phyloP scores from a whole-genome alignment of 37 sponge, comb jelly and placozoan genomes.

The Oopsacas minuta region DNA sequence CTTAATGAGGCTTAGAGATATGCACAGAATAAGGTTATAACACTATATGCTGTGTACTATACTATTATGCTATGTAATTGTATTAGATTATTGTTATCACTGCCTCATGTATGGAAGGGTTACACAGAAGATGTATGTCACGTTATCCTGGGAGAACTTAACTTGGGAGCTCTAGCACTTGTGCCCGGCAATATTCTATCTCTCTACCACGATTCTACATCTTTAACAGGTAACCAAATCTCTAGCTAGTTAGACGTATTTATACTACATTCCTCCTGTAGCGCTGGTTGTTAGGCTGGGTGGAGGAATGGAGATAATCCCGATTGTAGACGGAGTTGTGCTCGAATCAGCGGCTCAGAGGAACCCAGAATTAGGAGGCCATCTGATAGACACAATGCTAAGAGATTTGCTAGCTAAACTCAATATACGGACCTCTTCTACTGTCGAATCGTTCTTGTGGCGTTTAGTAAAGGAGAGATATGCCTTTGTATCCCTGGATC shows the following conservation, averaged over 20 bases:
- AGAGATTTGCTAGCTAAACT: not conserved
- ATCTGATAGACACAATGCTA: not conserved
- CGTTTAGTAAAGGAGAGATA: constrained; percentile 23
- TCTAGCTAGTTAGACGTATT: not conserved
- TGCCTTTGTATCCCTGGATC: constrained; percentile 22
- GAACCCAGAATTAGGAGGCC: constrained; percentile 3
- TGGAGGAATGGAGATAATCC: not conserved
- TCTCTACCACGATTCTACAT: constrained; percentile 4
- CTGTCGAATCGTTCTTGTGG: not conserved
- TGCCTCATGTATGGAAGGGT: not conserved
- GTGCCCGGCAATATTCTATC: not conserved
- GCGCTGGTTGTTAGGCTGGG: not conserved
- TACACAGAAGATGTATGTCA: not conserved
- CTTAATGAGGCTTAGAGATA: not conserved
- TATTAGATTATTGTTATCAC: not conserved
- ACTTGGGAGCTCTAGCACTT: not conserved
- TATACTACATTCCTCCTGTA: not conserved
- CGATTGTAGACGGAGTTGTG: not conserved
- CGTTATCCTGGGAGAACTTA: not conserved
- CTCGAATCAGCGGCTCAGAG: not conserved
- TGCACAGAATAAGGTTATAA: not conserved
- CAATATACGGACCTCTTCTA: not conserved
- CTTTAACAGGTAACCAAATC: not conserved
- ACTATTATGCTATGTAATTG: no score
- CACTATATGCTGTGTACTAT: no score